Percentiles rank a stretch among this genome's conserved stretches.
Conservation (phyloP, 2,113 vertebrate genomes). For the Oncorhynchus clarkii region DNA sequence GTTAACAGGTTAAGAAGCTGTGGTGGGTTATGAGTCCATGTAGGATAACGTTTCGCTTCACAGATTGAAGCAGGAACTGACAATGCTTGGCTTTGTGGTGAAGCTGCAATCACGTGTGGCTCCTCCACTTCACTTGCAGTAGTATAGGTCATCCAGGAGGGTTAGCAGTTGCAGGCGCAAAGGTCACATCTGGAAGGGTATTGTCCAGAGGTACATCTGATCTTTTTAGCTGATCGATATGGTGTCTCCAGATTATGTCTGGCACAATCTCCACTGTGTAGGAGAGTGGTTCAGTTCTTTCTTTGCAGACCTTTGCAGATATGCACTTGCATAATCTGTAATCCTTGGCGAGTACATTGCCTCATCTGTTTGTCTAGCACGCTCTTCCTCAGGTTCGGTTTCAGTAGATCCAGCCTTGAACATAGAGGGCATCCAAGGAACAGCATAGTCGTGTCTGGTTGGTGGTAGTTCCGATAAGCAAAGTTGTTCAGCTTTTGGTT, state of each 20-base stretch:
- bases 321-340: slow-evolving; percentile 24
- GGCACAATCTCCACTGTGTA: slow-evolving; percentile 2
- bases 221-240: too few relatives aligned
- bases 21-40: too few relatives aligned
- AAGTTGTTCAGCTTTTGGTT: slow-evolving; percentile 8
- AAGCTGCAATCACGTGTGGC: too few relatives aligned
- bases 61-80: too few relatives aligned
- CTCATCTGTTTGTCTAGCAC: slow-evolving; percentile 4
- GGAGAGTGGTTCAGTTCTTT: slow-evolving; percentile 2
- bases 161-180: too few relatives aligned
- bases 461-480: slow-evolving; percentile 11
- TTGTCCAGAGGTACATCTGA: too few relatives aligned
- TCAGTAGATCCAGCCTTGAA: slow-evolving; percentile 4
- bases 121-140: too few relatives aligned
- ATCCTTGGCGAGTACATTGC: not conserved
- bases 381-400: not conserved
- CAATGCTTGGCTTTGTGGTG: too few relatives aligned
- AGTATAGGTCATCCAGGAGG: too few relatives aligned
- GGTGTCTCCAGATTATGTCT: not conserved
- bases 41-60: too few relatives aligned
- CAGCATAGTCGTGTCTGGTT: slow-evolving; percentile 7
- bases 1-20: too few relatives aligned
- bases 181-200: too few relatives aligned
- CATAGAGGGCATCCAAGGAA: not conserved
- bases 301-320: not conserved